A percentile compares a stretch with the other conserved stretches of the same genome.
Conservation (phyloP, 2,797 vertebrate species). For the Champsocephalus esox region DNA sequence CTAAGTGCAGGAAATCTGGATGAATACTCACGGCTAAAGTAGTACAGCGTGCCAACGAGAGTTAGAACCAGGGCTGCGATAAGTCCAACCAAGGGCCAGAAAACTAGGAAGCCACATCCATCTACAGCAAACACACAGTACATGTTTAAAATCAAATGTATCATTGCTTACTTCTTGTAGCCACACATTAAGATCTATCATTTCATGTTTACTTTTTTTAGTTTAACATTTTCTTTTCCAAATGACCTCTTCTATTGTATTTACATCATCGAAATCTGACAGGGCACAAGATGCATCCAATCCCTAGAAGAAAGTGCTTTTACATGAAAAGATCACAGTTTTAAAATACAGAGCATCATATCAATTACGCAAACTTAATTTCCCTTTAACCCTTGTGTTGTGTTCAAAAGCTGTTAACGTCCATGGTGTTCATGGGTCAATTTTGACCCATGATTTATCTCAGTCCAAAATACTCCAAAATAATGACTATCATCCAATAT, state of each 20-base stretch:
- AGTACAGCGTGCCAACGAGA: slow-evolving; percentile 73
- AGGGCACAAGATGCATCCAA: not conserved
- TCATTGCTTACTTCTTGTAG: not conserved
- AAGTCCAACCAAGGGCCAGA: slow-evolving; percentile 73
- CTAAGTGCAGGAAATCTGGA: not conserved
- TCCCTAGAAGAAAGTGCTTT: accelerated
- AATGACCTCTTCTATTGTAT: not conserved
- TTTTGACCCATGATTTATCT: too few relatives aligned
- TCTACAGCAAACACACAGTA: slow-evolving; percentile 17
- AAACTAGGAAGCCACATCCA: slow-evolving; percentile 59
- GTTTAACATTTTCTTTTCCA: not conserved
- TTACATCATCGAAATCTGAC: not conserved
- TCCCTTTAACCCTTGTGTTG: too few relatives aligned
- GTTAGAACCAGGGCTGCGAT: slow-evolving; percentile 50
- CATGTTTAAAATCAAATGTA: not conserved
- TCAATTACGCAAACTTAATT: not conserved
- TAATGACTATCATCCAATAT: too few relatives aligned
- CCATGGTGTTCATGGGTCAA: too few relatives aligned
- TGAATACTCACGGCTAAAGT: slow-evolving; percentile 82
- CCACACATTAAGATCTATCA: not conserved
- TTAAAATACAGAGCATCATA: not conserved
- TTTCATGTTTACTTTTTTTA: not conserved
- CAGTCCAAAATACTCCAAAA: too few relatives aligned
- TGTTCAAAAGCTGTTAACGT: too few relatives aligned
- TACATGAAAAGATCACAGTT: not conserved